Evolutionary conservation across 92 coral and sea anemone genomes (phyloP).

Genomic region (Umimayanthus kanabou): DNA sequence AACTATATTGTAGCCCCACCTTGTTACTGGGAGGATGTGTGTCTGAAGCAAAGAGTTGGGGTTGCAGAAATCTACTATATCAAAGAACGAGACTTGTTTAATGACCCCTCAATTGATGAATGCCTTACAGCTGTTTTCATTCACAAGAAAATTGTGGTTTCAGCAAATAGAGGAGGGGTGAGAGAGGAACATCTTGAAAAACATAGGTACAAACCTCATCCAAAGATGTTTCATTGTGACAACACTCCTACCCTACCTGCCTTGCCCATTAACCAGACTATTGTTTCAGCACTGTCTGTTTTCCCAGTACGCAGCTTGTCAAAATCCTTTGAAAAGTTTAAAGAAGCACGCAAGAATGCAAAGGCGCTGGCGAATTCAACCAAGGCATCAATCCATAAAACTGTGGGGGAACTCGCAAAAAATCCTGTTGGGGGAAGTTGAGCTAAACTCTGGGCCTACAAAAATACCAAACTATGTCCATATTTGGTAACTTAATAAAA

Average conservation of each 20-base stretch:
- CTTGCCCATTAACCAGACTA: constrained; percentile 7
- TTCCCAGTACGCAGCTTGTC: constrained; percentile 26
- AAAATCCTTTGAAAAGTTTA: constrained; percentile 15
- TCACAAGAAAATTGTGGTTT: constrained; percentile 70
- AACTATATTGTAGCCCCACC: constrained; percentile 55
- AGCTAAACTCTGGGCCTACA: too few relatives aligned
- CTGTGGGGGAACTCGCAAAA: too few relatives aligned
- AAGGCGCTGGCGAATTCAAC: neutral
- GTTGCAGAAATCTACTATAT: constrained; percentile 82
- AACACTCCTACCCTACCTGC: neutral
- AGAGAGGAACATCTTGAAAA: neutral
- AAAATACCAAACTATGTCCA: too few relatives aligned
- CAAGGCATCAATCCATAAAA: neutral
- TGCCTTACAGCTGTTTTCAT: constrained; percentile 90
- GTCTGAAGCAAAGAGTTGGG: constrained; percentile 66
- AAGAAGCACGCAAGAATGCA: constrained; percentile 11
- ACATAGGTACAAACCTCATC: constrained; percentile 55
- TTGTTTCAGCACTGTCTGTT: constrained; percentile 1
- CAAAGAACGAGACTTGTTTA: constrained; percentile 78
- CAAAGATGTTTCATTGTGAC: constrained; percentile 60
- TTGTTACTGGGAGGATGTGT: constrained; percentile 86
- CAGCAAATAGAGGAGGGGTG: constrained; percentile 5
- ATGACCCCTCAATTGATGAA: constrained; percentile 67
- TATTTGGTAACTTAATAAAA: too few relatives aligned
- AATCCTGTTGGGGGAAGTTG: too few relatives aligned